Base-by-base conservation (phyloP, 2,113 vertebrate genomes). In the Ammodytes dubius region DNA sequence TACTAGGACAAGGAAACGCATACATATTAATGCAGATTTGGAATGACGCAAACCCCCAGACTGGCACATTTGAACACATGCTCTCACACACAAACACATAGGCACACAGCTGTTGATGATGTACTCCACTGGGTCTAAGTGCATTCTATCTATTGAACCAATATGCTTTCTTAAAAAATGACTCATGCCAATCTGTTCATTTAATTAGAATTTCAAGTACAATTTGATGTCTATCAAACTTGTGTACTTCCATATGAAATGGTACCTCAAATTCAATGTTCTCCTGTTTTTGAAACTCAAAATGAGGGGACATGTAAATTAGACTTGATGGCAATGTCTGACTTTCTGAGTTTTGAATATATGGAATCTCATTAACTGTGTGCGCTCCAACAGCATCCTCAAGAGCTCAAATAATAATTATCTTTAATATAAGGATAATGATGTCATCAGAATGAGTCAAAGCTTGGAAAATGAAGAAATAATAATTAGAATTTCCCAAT, bases 401-500 rank as follows among this genome's bases (percentile, higher is more conserved):
- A 77, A 63, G 59, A 52, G 80, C 67, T 78, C 4, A 50, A 79
- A 82, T 56, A 82, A 81, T 70, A 81, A 90, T 90, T 54, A 80
- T 64, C 59, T 37, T 71, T 66, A 88, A 86, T 85, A 87, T 85
- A 87, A 71, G 58, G 70, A 72, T 92, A 82, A 90, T 91, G 89
- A 88, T 79, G 82, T 88, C 84, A 86, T 87, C 84, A 83, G 77
- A 88, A 88, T 58, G 60, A 86, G 45, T 46, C 61, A 88, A 91
- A 86, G 75, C 71, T 87, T 49, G 60, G 79, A 81, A 88, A 91
- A 89, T 86, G 56, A 81, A 88, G 77, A 91, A 90, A 92, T 82
- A 80, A 92, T 92, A 69, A 92, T 90, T 83, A 80, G 57, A 88
- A 88, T 92, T 94, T 92, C 80, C 81, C 82, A 88, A 92, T 92